Conservation (phyloP, 2,797 vertebrate species). For the Argentina silus region DNA sequence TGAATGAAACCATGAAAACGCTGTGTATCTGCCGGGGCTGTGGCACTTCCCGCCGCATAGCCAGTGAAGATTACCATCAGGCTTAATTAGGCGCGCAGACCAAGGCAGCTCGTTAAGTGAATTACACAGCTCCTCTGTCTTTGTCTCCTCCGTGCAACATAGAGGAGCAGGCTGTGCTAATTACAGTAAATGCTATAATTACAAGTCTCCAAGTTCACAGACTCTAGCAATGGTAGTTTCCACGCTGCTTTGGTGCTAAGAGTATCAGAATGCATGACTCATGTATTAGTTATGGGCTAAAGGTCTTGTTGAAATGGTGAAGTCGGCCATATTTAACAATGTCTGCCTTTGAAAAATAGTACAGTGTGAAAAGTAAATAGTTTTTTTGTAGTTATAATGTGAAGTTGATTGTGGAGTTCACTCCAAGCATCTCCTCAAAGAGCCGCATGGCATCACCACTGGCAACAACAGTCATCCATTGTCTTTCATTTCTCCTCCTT, state of each 20-base stretch:
- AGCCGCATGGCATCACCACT: not conserved
- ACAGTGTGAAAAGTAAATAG: not conserved
- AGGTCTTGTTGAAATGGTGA: not conserved
- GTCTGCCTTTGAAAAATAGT: not conserved
- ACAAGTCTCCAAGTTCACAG: conserved; percentile 19
- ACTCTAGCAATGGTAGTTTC: conserved; percentile 24
- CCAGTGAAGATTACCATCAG: conserved; percentile 38
- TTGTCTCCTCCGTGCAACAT: conserved; percentile 31
- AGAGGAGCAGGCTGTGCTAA: conserved; percentile 39
- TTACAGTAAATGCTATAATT: conserved; percentile 52
- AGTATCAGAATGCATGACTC: not conserved
- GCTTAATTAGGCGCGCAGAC: conserved; percentile 44
- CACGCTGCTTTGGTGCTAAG: conserved; percentile 1
- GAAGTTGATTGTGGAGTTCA: too few relatives aligned
- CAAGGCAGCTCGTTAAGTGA: conserved; percentile 28
- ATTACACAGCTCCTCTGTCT: conserved; percentile 28
- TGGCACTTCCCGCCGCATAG: not conserved
- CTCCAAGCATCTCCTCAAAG: not conserved
- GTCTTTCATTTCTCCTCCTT: not conserved
- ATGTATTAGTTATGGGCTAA: not conserved
- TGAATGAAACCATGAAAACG: conserved; percentile 31
- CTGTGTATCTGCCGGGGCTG: conserved; percentile 3
- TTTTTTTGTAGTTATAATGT: too few relatives aligned
- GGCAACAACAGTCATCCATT: too few relatives aligned
- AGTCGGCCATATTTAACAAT: not conserved